Conservation (phyloP, 2,797 vertebrate genomes). For the Oryzias sinensis region DNA sequence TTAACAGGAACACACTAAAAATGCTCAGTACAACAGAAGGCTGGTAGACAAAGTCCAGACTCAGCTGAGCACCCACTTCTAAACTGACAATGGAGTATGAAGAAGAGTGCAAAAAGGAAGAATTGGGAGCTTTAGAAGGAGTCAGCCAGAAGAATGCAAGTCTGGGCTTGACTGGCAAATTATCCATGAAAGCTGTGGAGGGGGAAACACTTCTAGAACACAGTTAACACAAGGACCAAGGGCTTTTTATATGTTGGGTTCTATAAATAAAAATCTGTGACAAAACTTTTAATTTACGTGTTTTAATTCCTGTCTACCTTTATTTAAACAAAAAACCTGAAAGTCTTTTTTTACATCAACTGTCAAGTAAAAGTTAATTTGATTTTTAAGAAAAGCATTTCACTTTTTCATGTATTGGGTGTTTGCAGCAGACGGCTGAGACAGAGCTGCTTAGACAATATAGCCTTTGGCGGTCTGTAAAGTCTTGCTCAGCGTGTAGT, state of each 20-base stretch:
- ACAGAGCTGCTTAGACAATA: constrained; percentile 18
- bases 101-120: constrained; percentile 15
- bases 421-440: constrained; percentile 4
- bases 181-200: constrained; percentile 34
- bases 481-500: constrained; percentile 57
- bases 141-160: constrained; percentile 43
- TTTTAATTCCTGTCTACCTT: neutral
- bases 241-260: neutral
- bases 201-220: constrained; percentile 4
- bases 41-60: constrained; percentile 42
- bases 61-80: constrained; percentile 22
- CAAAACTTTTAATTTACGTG: neutral
- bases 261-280: constrained; percentile 3
- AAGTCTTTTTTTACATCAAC: neutral
- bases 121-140: constrained; percentile 17
- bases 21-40: constrained; percentile 45
- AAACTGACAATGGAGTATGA: constrained; percentile 16
- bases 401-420: neutral
- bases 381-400: neutral
- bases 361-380: neutral
- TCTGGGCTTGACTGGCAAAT: constrained; percentile 49
- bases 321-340: neutral
- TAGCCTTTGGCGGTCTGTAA: constrained; percentile 27
- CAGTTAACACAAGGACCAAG: constrained; percentile 3
- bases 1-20: constrained; percentile 51